Conservation (phyloP, 2,888 invertebrate species). For the Thyatira batis region DNA sequence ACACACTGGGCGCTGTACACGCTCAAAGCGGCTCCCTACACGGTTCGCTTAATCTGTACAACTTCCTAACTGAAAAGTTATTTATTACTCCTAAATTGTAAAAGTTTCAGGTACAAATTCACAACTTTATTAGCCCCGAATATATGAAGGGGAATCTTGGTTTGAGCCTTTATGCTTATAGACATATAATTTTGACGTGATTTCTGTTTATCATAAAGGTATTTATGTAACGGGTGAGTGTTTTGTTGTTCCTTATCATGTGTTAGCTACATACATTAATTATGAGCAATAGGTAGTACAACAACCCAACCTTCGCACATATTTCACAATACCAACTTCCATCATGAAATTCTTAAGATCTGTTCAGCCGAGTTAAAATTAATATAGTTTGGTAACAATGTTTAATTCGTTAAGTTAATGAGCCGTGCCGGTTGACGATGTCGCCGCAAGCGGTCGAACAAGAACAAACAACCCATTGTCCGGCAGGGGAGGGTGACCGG, state of each 20-base stretch:
- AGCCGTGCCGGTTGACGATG: neutral
- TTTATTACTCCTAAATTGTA: slow-evolving; percentile 44
- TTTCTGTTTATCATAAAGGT: neutral
- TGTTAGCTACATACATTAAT: neutral
- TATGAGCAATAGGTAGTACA: neutral
- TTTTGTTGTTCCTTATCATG: neutral
- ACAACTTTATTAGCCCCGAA: slow-evolving; percentile 40
- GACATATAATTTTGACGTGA: neutral
- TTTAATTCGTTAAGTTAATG: neutral
- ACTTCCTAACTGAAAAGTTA: slow-evolving; percentile 40
- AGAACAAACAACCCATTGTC: slow-evolving; percentile 13
- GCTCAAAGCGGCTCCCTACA: slow-evolving; percentile 9
- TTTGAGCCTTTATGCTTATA: neutral
- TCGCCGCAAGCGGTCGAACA: slow-evolving; percentile 2
- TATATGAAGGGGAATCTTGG: slow-evolving; percentile 25
- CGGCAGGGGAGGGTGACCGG: no score
- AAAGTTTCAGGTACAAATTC: slow-evolving; percentile 45
- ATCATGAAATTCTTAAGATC: neutral
- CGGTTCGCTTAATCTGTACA: slow-evolving; percentile 13
- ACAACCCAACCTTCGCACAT: neutral
- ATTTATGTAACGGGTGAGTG: neutral
- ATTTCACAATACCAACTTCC: neutral
- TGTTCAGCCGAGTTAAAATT: neutral
- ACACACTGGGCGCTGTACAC: neutral
- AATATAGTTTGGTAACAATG: neutral